Evolutionary conservation across 2,113 vertebrate genomes (phyloP).

Genomic region (Festucalex cinctus): DNA sequence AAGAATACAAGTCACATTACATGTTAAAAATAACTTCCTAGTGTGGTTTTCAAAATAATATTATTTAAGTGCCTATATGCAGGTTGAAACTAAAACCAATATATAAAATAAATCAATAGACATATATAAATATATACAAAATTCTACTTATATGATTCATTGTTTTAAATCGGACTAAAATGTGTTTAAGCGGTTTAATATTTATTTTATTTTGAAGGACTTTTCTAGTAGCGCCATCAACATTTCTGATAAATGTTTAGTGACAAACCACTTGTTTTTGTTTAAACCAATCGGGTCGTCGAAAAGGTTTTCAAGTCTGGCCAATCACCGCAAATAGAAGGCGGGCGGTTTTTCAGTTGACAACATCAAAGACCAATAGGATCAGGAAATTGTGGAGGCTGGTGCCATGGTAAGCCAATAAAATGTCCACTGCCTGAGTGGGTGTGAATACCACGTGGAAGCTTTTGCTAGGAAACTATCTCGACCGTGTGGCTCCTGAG

Average conservation of each 20-base stretch:
- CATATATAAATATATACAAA: rapidly evolving
- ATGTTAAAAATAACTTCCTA: background rate
- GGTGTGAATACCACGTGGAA: conserved; percentile 17
- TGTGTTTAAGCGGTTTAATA: background rate
- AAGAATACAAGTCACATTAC: background rate
- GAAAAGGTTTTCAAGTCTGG: background rate
- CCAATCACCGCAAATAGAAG: conserved; percentile 11
- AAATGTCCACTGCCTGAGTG: background rate
- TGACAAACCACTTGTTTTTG: conserved; percentile 9
- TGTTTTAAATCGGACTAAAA: background rate
- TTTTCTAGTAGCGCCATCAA: background rate
- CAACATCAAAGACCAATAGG: conserved; percentile 53
- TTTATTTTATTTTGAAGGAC: conserved; percentile 29
- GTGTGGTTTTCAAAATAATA: background rate
- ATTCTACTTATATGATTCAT: rapidly evolving
- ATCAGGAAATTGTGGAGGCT: conserved; percentile 28
- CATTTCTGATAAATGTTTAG: conserved; percentile 21
- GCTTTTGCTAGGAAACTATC: conserved; percentile 34
- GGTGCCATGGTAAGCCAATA: conserved; percentile 41
- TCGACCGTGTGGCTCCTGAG: conserved; percentile 34
- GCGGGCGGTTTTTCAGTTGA: conserved; percentile 43
- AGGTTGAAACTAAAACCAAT: background rate
- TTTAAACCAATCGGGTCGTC: conserved; percentile 30
- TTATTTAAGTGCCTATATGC: background rate
- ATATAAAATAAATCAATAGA: background rate